phyloP scores from a whole-genome alignment of 2,888 invertebrate species.

The Spatulosminthurus flaviceps region DNA sequence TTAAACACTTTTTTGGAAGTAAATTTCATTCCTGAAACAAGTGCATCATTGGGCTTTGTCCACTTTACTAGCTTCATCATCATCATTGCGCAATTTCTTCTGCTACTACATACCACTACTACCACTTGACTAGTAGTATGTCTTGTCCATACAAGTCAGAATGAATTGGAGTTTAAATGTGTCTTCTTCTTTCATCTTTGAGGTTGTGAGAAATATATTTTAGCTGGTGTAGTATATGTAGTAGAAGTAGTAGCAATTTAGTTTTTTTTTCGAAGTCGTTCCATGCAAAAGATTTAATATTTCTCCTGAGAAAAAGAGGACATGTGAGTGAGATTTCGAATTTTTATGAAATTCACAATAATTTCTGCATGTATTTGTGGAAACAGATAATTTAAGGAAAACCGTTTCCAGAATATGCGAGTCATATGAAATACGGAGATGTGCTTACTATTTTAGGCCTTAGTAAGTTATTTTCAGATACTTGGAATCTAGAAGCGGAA shows the following conservation, averaged over 20 bases:
- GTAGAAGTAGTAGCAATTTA: no score
- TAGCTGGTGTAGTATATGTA: no score
- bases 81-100: conserved; percentile 35
- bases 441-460: no score
- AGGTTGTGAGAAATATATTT: not conserved
- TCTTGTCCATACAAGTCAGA: not conserved
- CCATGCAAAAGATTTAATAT: not conserved
- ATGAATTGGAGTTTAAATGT: not conserved
- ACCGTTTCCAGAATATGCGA: no score
- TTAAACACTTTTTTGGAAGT: conserved; percentile 47
- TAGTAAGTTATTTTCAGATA: no score
- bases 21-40: conserved; percentile 43
- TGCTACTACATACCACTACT: not conserved
- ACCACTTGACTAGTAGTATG: not conserved
- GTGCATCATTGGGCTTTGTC: conserved; percentile 37
- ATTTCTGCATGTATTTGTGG: not conserved
- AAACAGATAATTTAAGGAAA: not conserved
- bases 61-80: conserved; percentile 35
- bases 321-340: not conserved
- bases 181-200: not conserved
- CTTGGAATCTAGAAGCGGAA: no score
- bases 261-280: not conserved
- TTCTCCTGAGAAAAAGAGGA: not conserved
- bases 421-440: no score
- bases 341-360: not conserved